Evolutionary conservation across 2,888 invertebrate genomes (phyloP).

Genomic region (Hesperia comma): DNA sequence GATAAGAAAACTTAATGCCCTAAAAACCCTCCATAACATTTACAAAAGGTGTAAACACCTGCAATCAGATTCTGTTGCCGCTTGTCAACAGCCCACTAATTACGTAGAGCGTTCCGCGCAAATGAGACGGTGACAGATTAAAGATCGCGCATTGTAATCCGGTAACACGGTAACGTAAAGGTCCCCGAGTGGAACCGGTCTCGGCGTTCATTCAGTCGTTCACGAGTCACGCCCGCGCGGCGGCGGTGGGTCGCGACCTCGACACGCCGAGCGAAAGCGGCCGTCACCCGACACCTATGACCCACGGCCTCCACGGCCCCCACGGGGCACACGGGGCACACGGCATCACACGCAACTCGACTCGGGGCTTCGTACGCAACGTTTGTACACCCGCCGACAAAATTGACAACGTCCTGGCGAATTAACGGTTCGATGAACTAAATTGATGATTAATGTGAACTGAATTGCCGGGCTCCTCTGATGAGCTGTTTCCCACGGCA

Average conservation of each 20-base stretch:
- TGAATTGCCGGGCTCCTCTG: neutral
- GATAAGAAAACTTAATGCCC: too few relatives aligned
- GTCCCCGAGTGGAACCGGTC: constrained; percentile 8
- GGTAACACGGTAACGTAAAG: constrained; percentile 1
- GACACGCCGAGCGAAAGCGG: constrained; percentile 44
- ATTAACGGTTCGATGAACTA: neutral
- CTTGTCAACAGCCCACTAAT: neutral
- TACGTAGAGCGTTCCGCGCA: neutral
- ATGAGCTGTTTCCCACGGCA: neutral
- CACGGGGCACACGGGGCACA: too few relatives aligned
- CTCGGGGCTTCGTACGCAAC: constrained; percentile 13
- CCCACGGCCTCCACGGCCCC: constrained; percentile 24
- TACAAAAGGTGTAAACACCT: neutral
- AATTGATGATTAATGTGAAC: neutral
- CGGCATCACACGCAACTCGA: constrained; percentile 34
- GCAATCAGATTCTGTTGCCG: neutral
- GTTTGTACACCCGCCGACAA: neutral
- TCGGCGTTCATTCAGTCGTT: constrained; percentile 15
- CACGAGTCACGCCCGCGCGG: constrained; percentile 23
- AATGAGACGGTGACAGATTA: neutral
- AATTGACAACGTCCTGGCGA: constrained; percentile 1
- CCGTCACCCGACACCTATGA: constrained; percentile 29
- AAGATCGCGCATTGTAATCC: neutral
- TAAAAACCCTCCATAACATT: too few relatives aligned
- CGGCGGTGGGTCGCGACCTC: constrained; percentile 40